Base-by-base conservation (phyloP, 2,888 invertebrate genomes). In the Drosophila meridionalis region DNA sequence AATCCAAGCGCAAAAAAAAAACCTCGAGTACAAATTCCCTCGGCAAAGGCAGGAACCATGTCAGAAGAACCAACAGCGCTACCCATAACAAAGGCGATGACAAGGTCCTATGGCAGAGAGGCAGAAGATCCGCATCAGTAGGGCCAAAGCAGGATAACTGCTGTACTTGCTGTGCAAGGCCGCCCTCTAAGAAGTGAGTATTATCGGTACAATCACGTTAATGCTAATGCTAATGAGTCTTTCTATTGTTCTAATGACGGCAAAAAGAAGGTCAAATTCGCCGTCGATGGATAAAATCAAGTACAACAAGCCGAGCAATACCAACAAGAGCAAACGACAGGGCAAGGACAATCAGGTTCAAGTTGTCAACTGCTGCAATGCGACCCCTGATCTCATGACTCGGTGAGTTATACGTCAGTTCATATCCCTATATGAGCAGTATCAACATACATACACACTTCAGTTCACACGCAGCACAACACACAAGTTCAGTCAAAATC, bases 401-500 rank as follows among this genome's bases (percentile, higher is more conserved):
- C 89, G 80, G 83, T 84, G 77, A 88, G 90, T 90, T 83, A 9
- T 42, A 34, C 50, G 86, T 86, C 86, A 76, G 9, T 32, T 28
- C 38, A 7, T 11, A 28, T 28, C 12, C 8, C 4, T 45, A 30
- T 2, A 6, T 14, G 6, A 60, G 45, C 43, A 34, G 14, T 20
- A 28, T 34, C 8, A 11, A 3, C 52, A 34, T 34, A 36, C 32
- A 12, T 26, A 12, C 53, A 47, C 45, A 66, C 28, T 5, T 48
- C 38, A 56, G 48, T 20, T 50, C 57, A 84, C 48, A 42, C 57
- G 81, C 48, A 42, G 14, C 28, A 26, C 26, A 30, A 30, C 30
- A 48, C 30, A 28, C 28, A 47, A 14, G 50, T n/a, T 32, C 50
- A 50, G n/a, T 14, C 32, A 52, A n/a, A n/a, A 56, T 47, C 7